A percentile compares a stretch with the other conserved stretches of the same genome.
These are phyloP conservation scores for Cantharis flavilabris DNA, from an alignment of 2,888 invertebrate species.

Conservation along the genomic window DNA sequence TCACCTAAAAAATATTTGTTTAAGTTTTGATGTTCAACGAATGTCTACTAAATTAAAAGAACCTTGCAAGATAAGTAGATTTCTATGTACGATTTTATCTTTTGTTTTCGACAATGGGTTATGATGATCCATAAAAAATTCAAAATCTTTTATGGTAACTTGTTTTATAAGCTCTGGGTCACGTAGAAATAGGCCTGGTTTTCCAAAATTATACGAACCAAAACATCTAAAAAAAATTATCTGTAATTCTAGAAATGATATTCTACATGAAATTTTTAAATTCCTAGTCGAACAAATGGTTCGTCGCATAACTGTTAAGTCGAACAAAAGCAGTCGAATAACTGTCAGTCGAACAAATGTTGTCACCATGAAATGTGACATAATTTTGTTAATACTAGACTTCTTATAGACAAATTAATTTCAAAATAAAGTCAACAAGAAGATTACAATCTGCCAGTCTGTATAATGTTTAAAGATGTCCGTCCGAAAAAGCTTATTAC, in stretches of 20 bases:
- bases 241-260: too few relatives aligned
- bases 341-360: too few relatives aligned
- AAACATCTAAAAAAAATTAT: constrained; percentile 1
- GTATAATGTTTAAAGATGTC: too few relatives aligned
- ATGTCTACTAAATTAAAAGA: background rate
- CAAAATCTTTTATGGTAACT: constrained; percentile 61
- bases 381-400: too few relatives aligned
- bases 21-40: constrained; percentile 13
- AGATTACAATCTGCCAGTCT: too few relatives aligned
- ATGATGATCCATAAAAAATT: constrained; percentile 39
- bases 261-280: too few relatives aligned
- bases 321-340: too few relatives aligned
- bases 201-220: background rate
- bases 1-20: background rate
- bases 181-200: background rate
- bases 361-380: too few relatives aligned
- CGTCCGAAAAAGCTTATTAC: background rate
- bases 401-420: too few relatives aligned
- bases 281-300: too few relatives aligned
- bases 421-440: too few relatives aligned
- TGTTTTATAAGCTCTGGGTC: background rate
- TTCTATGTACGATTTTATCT: background rate
- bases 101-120: background rate
- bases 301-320: too few relatives aligned
- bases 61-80: background rate